Percentiles rank a stretch among this genome's conserved stretches.
phyloP scores from a whole-genome alignment of 2,888 invertebrate genomes.

The Ophion ellenae region DNA sequence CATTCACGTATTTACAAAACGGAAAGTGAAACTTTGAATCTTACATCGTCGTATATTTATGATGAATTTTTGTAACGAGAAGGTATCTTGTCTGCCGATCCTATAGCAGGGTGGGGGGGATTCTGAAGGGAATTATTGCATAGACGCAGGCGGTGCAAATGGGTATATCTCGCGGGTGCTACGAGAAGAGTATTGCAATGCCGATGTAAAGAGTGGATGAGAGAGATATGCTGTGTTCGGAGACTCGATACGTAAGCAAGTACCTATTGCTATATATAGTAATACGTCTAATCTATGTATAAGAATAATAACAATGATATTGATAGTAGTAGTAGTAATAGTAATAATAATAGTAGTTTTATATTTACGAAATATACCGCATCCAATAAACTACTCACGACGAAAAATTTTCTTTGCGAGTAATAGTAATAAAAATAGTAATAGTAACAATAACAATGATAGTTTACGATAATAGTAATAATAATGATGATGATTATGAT shows the following conservation, averaged over 20 bases:
- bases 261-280: background rate
- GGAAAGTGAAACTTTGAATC: constrained; percentile 7
- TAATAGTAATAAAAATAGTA: background rate
- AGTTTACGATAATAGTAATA: too few species aligned
- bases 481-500: too few species aligned
- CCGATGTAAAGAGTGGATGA: constrained; percentile 47
- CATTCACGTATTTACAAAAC: background rate
- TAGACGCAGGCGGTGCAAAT: constrained; percentile 41
- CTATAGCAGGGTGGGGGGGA: background rate
- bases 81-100: constrained; percentile 33
- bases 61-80: constrained; percentile 14
- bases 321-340: background rate
- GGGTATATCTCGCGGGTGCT: constrained; percentile 8
- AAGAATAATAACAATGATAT: background rate
- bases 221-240: constrained; percentile 50
- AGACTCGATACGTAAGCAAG: constrained; percentile 41
- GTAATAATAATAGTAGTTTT: background rate
- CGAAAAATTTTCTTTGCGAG: background rate
- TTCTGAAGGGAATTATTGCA: constrained; percentile 19
- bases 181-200: constrained; percentile 12
- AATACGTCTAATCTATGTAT: background rate
- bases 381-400: background rate
- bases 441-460: too few species aligned
- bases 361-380: too few species aligned
- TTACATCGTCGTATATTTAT: constrained; percentile 26